A percentile compares a stretch with the other conserved stretches of the same genome.
phyloP scores from a whole-genome alignment of 2,797 vertebrate genomes.

The Gambelia wislizenii region DNA sequence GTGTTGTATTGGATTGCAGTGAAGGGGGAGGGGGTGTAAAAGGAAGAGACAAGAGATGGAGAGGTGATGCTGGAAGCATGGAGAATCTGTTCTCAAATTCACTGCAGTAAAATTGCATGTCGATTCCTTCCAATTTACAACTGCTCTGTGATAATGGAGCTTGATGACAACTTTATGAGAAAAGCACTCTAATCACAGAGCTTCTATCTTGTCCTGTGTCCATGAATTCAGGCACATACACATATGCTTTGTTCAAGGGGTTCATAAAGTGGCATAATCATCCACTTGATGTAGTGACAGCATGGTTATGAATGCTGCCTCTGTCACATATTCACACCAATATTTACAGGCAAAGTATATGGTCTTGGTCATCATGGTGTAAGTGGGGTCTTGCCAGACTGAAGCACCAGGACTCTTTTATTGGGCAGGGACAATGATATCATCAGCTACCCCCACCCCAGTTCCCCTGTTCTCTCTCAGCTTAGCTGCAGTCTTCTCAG shows the following conservation, averaged over 20 bases:
- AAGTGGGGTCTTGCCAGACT: not conserved
- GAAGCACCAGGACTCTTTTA: not conserved
- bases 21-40: constrained; percentile 23
- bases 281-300: not conserved
- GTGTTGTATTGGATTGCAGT: constrained; percentile 63
- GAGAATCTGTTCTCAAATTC: constrained; percentile 72
- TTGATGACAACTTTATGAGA: constrained; percentile 42
- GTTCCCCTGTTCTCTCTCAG: not conserved
- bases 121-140: constrained; percentile 49
- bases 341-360: not conserved
- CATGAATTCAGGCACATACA: too few relatives aligned
- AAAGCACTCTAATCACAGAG: constrained; percentile 11
- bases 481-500: too few relatives aligned
- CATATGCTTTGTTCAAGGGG: not conserved
- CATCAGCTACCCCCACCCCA: not conserved
- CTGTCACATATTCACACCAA: not conserved
- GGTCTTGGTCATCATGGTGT: not conserved
- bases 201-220: not conserved
- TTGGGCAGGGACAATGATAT: not conserved
- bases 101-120: constrained; percentile 43
- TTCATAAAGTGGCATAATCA: constrained; percentile 6
- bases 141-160: constrained; percentile 60
- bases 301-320: not conserved
- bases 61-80: constrained; percentile 29
- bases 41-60: not conserved